phyloP scores from a whole-genome alignment of 2,888 invertebrate genomes.

The Ceriagrion tenellum region DNA sequence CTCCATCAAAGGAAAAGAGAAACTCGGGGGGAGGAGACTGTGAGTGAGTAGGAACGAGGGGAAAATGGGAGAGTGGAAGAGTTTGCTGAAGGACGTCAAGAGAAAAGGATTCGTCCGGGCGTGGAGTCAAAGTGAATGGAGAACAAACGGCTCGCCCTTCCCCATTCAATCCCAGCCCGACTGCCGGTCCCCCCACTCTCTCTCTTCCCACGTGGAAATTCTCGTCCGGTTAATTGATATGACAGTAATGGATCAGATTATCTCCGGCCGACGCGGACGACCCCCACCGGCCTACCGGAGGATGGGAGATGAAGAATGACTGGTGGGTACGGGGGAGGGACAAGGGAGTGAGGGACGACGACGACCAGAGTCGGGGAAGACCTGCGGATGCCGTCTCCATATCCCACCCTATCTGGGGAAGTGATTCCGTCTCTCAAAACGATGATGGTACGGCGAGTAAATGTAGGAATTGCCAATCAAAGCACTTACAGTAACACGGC shows the following conservation, averaged over 20 bases:
- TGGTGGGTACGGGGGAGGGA: not conserved
- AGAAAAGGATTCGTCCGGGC: constrained; percentile 4
- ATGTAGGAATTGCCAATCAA: not conserved
- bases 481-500: not conserved
- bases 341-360: too few species aligned
- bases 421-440: not conserved
- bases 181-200: not conserved
- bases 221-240: constrained; percentile 34
- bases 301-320: not conserved
- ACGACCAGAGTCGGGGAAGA: not conserved
- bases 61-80: not conserved
- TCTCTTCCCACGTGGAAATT: not conserved
- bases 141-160: constrained; percentile 24
- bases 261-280: not conserved
- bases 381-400: not conserved
- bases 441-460: not conserved
- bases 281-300: not conserved
- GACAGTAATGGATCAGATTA: constrained; percentile 41
- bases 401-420: not conserved
- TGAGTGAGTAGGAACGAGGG: not conserved
- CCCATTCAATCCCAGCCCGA: not conserved
- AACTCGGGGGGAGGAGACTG: not conserved
- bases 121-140: constrained; percentile 26
- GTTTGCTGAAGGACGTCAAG: constrained; percentile 23
- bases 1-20: constrained; percentile 2